Conservation (phyloP, 2,797 vertebrate genomes). For the Etheostoma perlongum region DNA sequence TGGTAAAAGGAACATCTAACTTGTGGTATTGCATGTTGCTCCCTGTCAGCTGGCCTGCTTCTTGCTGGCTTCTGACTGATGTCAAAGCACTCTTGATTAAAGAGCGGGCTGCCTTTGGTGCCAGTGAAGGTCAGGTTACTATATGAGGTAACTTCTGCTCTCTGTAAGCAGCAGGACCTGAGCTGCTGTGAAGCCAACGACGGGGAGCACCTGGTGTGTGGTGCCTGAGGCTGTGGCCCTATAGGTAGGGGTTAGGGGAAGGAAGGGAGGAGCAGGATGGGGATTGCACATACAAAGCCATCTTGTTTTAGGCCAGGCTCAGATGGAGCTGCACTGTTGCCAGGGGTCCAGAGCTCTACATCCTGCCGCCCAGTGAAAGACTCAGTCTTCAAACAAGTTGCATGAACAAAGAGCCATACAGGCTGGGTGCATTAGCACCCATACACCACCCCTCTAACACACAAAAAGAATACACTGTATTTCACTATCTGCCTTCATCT, state of each 20-base stretch:
- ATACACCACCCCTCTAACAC: conserved; percentile 27
- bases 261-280: conserved; percentile 75
- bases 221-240: conserved; percentile 43
- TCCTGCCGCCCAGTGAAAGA: conserved; percentile 77
- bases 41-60: conserved; percentile 50
- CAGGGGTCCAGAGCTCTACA: conserved; percentile 80
- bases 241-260: conserved; percentile 63
- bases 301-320: conserved; percentile 82
- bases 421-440: conserved; percentile 35
- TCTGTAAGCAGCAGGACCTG: conserved; percentile 13
- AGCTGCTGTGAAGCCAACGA: conserved; percentile 43
- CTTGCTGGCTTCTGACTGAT: conserved; percentile 50
- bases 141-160: conserved; percentile 55
- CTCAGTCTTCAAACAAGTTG: conserved; percentile 73
- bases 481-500: conserved; percentile 59
- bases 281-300: conserved; percentile 82
- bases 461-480: conserved; percentile 43
- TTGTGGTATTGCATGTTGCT: conserved; percentile 55
- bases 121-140: conserved; percentile 64
- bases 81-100: conserved; percentile 56
- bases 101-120: conserved; percentile 44
- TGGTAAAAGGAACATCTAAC: conserved; percentile 3
- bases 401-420: conserved; percentile 82
- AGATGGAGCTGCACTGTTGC: conserved; percentile 82
- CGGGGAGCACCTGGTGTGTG: conserved; percentile 67